Base-by-base conservation (phyloP, 2,113 vertebrate genomes). In the Labeo catla region DNA sequence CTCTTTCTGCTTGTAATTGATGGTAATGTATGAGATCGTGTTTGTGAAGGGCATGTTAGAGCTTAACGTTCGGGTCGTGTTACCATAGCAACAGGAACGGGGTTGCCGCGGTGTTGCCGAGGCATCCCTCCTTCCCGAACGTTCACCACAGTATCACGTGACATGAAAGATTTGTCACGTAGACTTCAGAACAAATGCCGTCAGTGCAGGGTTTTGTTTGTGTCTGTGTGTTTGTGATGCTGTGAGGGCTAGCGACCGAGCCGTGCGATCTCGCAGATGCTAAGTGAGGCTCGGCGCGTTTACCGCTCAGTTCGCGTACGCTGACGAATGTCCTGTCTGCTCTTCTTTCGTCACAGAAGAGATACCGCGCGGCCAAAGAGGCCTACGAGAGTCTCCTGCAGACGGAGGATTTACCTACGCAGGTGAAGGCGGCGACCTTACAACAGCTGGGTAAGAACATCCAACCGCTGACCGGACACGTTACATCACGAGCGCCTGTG, bases 351-450 rank as follows among this genome's bases (percentile, higher is more conserved):
- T 89, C 89, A 89, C 93, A 99, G 98, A 97, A 97, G 95, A 98
- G 97, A 93, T 96, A 97, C 94, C 96, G 97, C 92, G 96, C 96
- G 89, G 98, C 98, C 91, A 99, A 99, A 93, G 97, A 99, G 93
- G 97, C 98, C 72, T 99, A 99, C 91, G 98, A 99, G 93, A 96
- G 96, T 93, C 97, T 99, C 92, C 91, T 99, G 94, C 97, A 98
- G 95, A 96, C 95, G 13, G 97, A 99, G 91, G 96, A 96, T 92
- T 96, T 99, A 94, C 96, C 98, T 94, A 94, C 96, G 91, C 97
- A 98, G 96, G 97, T 99, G 94, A 99, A 98, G 95, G 98, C 98
- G 86, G 96, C 96, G 89, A 96, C 98, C 86, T 96, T 99, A 93
- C 98, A 99, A 92, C 98, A 99, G 93, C 96, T 99, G 91, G 98